Evolutionary conservation across 2,888 invertebrate species (phyloP), one percentile per base, ranked within the genome.

Genomic region (Branchellion lobata): DNA sequence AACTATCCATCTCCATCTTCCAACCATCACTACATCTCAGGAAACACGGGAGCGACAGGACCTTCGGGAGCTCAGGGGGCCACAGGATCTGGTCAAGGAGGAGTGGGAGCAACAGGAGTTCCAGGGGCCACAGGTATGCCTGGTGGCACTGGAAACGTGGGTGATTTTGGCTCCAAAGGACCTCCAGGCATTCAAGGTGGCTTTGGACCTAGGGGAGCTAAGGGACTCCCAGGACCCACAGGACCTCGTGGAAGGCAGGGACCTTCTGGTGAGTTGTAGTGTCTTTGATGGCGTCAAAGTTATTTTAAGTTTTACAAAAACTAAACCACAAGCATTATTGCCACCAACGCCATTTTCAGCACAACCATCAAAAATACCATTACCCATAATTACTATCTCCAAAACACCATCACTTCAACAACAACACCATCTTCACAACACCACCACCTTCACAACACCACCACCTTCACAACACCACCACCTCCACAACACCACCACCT

Each of bases 201-300:
- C 47, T n/a, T 73, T 2, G 80, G 80, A 34, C 31, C 47, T 24
- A 69, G 33, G 21, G 80, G 80, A 21, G 24, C 8, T 61, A 18
- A 21, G 40, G 81, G 81, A 36, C 21, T 21, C n/a, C n/a, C 75
- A 5, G 81, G 81, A 47, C n/a, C 34, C 53, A 1, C 40, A 33
- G 81, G 81, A 27, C 29, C n/a, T 8, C 36, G 1, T 51, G 80
- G 80, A 33, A n/a, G 21, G 33, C 24, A 31, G 47, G 80, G 80
- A 36, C 8, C 33, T 47, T 24, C 21, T 36, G 80, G 80, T 1
- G 27, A 27, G 8, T 1, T n/a, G n/a, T n/a, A n/a, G n/a, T n/a
- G n/a, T n/a, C n/a, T n/a, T n/a, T n/a, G n/a, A n/a, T n/a, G n/a
- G n/a, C n/a, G n/a, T n/a, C n/a, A n/a, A n/a, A n/a, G n/a, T n/a